Conservation (phyloP, 1,140 invertebrate genomes). For the fruit fly (Drosophila melanogaster) region Release_6_plus_ISO1_MT NT_033779.5:9249001-9249500, state of each 20-base stretch:
- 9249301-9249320: constrained; percentile 35
- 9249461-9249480: constrained; percentile 57
- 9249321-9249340: constrained; percentile 14
- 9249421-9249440: constrained; percentile 5
- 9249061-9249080: constrained; percentile 45
- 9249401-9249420: neutral
- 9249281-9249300: constrained; percentile 16
- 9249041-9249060: constrained; percentile 16
- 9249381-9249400: constrained; percentile 14
- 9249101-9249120: constrained; percentile 18
- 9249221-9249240: constrained; percentile 41
- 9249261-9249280: constrained; percentile 17
- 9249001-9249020: constrained; percentile 19
- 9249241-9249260: constrained; percentile 20
- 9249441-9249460: constrained; percentile 2
- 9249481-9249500: constrained; percentile 73
- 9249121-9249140: constrained; percentile 18
- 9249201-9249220: constrained; percentile 40
- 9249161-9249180: constrained; percentile 22
- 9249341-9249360: constrained; percentile 6
- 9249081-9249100: constrained; percentile 41
- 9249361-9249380: constrained; percentile 28
- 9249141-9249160: constrained; percentile 11
- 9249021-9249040: constrained; percentile 17
- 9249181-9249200: constrained; percentile 67